These are phyloP conservation scores for Meghimatium bilineatum DNA, from an alignment of 2,888 invertebrate genomes.

Conservation along the genomic window DNA sequence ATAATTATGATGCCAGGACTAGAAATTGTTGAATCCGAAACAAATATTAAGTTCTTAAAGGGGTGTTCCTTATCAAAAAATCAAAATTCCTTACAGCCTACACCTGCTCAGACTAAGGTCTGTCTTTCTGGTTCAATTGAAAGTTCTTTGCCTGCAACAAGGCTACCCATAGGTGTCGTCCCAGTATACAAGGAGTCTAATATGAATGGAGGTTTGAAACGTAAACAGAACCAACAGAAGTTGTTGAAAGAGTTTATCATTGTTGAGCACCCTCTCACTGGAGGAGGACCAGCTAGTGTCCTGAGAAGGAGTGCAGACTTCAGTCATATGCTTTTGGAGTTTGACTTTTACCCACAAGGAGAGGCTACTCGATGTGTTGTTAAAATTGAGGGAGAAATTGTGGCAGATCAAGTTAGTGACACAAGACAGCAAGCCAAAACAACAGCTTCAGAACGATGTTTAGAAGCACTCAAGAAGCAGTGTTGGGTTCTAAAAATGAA, in stretches of 20 bases:
- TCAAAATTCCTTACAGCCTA: not conserved
- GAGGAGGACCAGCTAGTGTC: constrained; percentile 52
- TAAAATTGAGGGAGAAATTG: constrained; percentile 58
- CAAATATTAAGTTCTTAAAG: not conserved
- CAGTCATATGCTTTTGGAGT: constrained; percentile 63
- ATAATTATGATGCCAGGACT: constrained; percentile 76
- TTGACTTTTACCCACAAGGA: constrained; percentile 57
- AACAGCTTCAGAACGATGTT: constrained; percentile 59
- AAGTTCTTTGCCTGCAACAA: too few species aligned
- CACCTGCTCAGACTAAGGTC: too few species aligned
- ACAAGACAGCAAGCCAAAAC: constrained; percentile 60
- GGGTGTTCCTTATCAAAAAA: not conserved
- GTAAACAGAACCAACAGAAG: constrained; percentile 11
- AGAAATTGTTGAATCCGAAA: not conserved
- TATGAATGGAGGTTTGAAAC: constrained; percentile 28
- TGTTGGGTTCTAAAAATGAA: constrained; percentile 72
- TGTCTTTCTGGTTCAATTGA: not conserved
- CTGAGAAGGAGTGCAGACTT: constrained; percentile 66
- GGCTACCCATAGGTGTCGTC: not conserved
- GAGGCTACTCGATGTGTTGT: constrained; percentile 58
- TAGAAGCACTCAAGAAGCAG: constrained; percentile 59
- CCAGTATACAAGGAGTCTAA: constrained; percentile 48
- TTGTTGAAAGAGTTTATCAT: constrained; percentile 62
- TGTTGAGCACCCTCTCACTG: constrained; percentile 55
- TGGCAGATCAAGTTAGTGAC: constrained; percentile 56